These are phyloP conservation scores for Anastrepha ludens DNA, from an alignment of 1,140 invertebrate species.

Conservation along the genomic window DNA sequence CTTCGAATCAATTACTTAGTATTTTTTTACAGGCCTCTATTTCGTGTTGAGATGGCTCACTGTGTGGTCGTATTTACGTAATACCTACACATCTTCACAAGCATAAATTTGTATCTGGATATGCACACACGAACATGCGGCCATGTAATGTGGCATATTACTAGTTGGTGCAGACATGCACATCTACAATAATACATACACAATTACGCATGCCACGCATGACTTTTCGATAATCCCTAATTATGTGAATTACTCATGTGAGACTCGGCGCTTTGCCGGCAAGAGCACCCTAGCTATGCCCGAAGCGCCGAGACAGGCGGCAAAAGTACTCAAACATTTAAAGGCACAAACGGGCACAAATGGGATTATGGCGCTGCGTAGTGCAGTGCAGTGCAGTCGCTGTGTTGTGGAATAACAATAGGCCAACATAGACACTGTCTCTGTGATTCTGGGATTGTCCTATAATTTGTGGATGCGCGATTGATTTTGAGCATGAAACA, in stretches of 20 bases:
- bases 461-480: neutral
- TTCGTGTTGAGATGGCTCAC: neutral
- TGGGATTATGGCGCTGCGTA: neutral
- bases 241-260: slow-evolving; percentile 56
- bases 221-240: slow-evolving; percentile 57
- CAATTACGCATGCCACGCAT: slow-evolving; percentile 55
- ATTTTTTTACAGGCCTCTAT: neutral
- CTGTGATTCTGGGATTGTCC: neutral
- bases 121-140: neutral
- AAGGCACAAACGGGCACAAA: neutral
- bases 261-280: slow-evolving; percentile 1
- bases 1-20: neutral
- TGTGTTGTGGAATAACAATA: neutral
- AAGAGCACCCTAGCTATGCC: neutral
- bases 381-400: neutral
- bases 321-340: neutral
- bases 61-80: neutral
- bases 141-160: neutral
- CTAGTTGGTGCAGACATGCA: neutral
- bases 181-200: neutral
- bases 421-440: too few species aligned
- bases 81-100: neutral
- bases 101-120: neutral
- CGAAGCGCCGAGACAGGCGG: neutral
- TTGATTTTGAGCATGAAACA: neutral